These are phyloP conservation scores for Porites lutea DNA, from an alignment of 64 coral and sea anemone species.

Conservation along the genomic window DNA sequence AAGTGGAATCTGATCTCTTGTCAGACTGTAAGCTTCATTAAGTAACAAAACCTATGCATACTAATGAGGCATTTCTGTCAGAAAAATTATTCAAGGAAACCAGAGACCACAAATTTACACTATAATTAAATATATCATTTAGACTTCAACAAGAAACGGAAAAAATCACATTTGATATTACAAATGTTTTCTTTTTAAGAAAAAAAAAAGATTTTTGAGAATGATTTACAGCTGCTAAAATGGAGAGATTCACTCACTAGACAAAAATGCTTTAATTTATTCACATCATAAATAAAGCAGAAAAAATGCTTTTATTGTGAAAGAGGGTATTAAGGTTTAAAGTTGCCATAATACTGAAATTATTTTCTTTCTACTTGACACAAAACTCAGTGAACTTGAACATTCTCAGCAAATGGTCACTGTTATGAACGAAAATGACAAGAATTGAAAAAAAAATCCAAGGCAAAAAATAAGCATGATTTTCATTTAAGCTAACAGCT, in stretches of 20 bases:
- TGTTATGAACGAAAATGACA: background rate
- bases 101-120: background rate
- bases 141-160: background rate
- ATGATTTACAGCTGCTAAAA: constrained; percentile 1
- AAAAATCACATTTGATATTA: background rate
- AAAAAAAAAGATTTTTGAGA: background rate
- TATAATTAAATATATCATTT: constrained; percentile 12
- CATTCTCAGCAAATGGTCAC: no score
- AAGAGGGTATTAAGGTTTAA: no score
- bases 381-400: background rate
- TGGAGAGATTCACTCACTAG: no score
- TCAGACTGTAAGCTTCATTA: constrained; percentile 17
- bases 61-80: constrained; percentile 12
- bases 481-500: no score
- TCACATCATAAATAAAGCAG: no score
- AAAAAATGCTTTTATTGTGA: no score
- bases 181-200: background rate
- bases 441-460: background rate
- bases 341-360: background rate
- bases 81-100: background rate
- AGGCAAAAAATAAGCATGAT: background rate
- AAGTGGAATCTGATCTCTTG: background rate
- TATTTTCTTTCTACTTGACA: background rate
- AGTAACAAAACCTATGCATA: constrained; percentile 19
- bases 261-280: no score